phyloP scores from a whole-genome alignment of 2,888 invertebrate species.

The Campoplex capitator region DNA sequence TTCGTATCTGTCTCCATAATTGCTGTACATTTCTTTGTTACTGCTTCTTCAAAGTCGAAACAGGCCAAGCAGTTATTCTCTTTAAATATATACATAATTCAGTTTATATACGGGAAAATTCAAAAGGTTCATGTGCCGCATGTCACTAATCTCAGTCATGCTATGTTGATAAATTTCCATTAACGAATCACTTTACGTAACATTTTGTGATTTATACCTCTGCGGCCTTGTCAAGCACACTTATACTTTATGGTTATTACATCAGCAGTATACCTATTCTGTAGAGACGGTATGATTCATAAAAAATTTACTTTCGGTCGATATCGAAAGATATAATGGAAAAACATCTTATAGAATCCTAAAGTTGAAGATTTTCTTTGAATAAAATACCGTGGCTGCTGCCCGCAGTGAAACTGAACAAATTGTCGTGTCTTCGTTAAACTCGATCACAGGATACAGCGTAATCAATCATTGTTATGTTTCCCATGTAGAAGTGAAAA shows the following conservation, averaged over 20 bases:
- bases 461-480: not conserved
- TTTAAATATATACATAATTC: no score
- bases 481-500: not conserved
- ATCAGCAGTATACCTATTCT: slow-evolving; percentile 38
- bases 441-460: slow-evolving; percentile 31
- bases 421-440: not conserved
- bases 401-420: slow-evolving; percentile 23
- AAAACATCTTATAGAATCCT: not conserved
- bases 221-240: slow-evolving; percentile 59
- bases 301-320: slow-evolving; percentile 13
- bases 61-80: no score
- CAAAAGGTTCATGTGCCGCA: not conserved
- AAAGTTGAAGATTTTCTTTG: not conserved
- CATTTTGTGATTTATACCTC: slow-evolving; percentile 43
- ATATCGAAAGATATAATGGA: slow-evolving; percentile 7
- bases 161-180: slow-evolving; percentile 53
- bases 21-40: not conserved
- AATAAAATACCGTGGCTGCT: not conserved
- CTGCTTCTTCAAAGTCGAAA: no score
- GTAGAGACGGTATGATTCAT: slow-evolving; percentile 35
- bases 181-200: slow-evolving; percentile 47
- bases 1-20: not conserved
- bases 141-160: slow-evolving; percentile 52
- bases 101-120: not conserved
- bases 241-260: slow-evolving; percentile 29